Evolutionary conservation across 1,140 invertebrate species (phyloP).

Genomic region (Cryptotermes secundus): DNA sequence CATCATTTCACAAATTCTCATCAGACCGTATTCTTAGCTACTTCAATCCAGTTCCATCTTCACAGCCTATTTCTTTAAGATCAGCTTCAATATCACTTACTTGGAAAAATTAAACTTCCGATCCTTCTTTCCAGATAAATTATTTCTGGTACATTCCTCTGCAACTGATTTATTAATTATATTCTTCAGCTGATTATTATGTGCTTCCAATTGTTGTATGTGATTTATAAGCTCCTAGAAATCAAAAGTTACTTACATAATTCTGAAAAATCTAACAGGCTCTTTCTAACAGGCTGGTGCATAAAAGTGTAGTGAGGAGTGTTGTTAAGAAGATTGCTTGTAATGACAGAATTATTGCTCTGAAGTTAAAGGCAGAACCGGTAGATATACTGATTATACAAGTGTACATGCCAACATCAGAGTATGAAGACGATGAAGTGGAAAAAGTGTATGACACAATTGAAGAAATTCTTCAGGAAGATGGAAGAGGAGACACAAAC

Average conservation of each 20-base stretch:
- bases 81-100: neutral
- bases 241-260: neutral
- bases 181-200: constrained; percentile 25
- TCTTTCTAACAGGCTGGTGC: neutral
- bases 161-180: constrained; percentile 14
- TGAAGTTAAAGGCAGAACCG: neutral
- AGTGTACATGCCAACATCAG: neutral
- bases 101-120: constrained; percentile 28
- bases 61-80: too few species aligned
- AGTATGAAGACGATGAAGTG: too few species aligned
- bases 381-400: neutral
- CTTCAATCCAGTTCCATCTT: too few species aligned
- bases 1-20: too few species aligned
- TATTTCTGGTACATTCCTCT: neutral
- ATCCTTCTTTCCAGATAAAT: neutral
- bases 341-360: neutral
- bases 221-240: constrained; percentile 23
- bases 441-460: too few species aligned
- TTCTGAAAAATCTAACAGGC: neutral
- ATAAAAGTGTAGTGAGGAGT: neutral
- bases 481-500: too few species aligned
- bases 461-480: too few species aligned
- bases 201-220: constrained; percentile 3
- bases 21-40: too few species aligned
- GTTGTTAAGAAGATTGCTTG: neutral